phyloP scores from a whole-genome alignment of 2,888 invertebrate species.

The Aphrophora alni region DNA sequence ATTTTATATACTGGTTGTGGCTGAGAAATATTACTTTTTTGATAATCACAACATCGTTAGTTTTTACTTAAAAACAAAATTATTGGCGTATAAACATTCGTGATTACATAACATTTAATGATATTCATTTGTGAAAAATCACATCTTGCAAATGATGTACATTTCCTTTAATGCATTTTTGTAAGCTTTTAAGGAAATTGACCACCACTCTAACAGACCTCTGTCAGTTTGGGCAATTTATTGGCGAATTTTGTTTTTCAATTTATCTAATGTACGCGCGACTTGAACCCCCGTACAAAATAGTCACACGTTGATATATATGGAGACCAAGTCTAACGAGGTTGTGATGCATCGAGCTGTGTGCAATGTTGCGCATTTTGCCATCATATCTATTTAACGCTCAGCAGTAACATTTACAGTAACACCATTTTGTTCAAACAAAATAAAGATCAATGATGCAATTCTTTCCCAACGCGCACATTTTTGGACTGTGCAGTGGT shows the following conservation, averaged over 20 bases:
- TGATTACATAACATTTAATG: no score
- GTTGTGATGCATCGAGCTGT: background rate
- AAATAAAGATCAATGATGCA: conserved; percentile 1
- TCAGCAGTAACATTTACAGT: no score
- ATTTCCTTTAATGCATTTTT: no score
- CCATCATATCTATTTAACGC: background rate
- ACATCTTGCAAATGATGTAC: no score
- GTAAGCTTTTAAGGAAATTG: no score
- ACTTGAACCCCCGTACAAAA: background rate
- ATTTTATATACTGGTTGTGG: no score
- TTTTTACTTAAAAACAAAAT: no score
- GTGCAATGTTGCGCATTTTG: background rate
- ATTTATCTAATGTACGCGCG: background rate
- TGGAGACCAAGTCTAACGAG: background rate
- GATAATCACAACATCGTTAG: background rate
- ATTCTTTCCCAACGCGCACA: background rate
- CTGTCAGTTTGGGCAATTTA: no score
- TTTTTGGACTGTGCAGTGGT: background rate
- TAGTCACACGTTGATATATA: background rate
- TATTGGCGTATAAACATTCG: no score
- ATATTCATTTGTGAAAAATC: no score
- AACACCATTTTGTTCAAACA: conserved; percentile 7
- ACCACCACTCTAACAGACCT: no score
- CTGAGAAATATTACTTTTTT: background rate
- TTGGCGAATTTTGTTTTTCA: no score